Base-by-base conservation (phyloP, 2,888 invertebrate genomes). In the Rhogogaster chlorosoma region DNA sequence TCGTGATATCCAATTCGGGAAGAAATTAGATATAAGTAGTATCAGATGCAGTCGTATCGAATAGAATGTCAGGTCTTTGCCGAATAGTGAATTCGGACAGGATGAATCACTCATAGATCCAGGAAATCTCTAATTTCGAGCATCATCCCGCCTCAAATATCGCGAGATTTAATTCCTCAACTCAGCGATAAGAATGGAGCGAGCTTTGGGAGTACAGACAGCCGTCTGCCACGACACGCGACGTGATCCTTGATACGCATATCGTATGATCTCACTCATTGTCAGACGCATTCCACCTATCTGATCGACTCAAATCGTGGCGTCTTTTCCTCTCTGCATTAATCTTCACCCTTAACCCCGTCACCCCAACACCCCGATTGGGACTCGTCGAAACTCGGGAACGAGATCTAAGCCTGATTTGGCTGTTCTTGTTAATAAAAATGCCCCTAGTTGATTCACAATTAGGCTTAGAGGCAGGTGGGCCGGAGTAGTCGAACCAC, bases 401-500 rank as follows among this genome's bases (percentile, higher is more conserved):
- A 80, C 36, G 80, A 61, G 49, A 80, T 80, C 80, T 10, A 26
- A 61, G 26, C 36, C 53, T 53, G 53, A 26, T 75, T 38, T 71
- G 61, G 75, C 10, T 26, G 64, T 64, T 77, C 84, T 67, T 78
- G 84, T 80, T 84, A 84, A 84, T 84, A 84, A 80, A 84, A 84
- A 84, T 67, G 49, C 80, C 84, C 77, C 77, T 53, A 36, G 67
- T 84, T 84, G 45, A 64, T 45, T 75, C 78, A 42, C 10, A 22
- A 64, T 84, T 78, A 64, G 77, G 73, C 77, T 75, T 45, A 84
- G 67, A 67, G 84, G 84, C 84, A 84, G 84, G 84, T 84, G 84
- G 84, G 75, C 80, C 38, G 32, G 49, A 53, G 29, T 26, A 49
- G 29, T 6, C 29, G 45, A 26, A 73, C 38, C 38, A 42, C 73